These are phyloP conservation scores for Chamaea fasciata DNA, from an alignment of 2,113 vertebrate genomes.

Conservation along the genomic window DNA sequence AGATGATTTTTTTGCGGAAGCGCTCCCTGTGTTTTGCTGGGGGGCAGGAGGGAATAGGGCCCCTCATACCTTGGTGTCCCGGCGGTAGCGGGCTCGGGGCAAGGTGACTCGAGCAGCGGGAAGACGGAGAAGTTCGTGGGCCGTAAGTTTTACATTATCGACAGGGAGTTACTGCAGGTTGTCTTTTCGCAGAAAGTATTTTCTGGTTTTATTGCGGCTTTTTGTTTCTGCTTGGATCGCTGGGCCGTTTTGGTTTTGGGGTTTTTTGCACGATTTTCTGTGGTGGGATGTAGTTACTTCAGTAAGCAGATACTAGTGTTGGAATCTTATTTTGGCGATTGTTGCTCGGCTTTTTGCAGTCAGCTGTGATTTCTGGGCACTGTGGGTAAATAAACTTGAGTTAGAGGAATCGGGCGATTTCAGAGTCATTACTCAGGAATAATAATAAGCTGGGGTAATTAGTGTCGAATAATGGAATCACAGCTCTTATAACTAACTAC, in stretches of 20 bases:
- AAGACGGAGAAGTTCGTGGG: background rate
- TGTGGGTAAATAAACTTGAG: background rate
- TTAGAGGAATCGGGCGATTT: background rate
- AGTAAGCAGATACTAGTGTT: background rate
- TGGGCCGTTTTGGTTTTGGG: background rate
- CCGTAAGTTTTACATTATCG: accelerated
- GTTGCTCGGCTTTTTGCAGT: background rate
- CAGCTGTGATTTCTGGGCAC: background rate
- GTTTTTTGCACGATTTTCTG: background rate
- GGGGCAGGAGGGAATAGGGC: accelerated
- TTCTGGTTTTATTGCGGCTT: background rate
- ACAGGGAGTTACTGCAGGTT: background rate
- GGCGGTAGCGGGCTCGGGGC: background rate
- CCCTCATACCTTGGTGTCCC: accelerated
- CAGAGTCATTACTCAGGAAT: background rate
- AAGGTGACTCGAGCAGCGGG: background rate
- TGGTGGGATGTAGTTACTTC: background rate
- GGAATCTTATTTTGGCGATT: background rate
- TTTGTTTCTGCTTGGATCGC: background rate
- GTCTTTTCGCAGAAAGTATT: accelerated
- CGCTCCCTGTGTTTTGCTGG: accelerated
- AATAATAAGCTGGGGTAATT: background rate
- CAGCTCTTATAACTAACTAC: accelerated
- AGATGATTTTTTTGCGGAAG: background rate
- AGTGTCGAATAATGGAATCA: background rate